A percentile compares a stretch with the other conserved stretches of the same genome.
Conservation (phyloP, 2,113 vertebrate genomes). For the Nyctereutes procyonoides region DNA sequence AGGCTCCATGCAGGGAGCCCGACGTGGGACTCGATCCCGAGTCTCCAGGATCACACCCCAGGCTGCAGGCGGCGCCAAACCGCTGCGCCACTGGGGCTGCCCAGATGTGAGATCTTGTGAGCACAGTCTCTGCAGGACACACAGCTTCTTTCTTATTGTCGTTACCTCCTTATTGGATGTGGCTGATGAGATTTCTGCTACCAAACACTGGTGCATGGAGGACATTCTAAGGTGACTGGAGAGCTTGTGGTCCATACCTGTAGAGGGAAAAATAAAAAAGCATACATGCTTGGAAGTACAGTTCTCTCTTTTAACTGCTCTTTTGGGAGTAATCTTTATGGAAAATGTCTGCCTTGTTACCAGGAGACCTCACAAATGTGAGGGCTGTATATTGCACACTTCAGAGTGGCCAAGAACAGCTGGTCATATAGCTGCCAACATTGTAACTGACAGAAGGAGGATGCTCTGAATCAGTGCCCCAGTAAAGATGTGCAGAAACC, state of each 20-base stretch:
- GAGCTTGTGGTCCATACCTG: not conserved
- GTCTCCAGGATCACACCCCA: no score
- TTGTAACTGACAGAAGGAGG: not conserved
- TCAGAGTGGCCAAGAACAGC: not conserved
- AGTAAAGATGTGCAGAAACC: not conserved
- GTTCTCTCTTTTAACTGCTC: not conserved
- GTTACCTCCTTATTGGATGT: not conserved
- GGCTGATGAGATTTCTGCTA: not conserved
- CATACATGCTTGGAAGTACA: not conserved
- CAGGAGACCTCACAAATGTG: not conserved
- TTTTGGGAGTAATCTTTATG: not conserved
- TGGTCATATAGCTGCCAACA: not conserved
- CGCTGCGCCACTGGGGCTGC: no score
- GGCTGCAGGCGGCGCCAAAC: no score
- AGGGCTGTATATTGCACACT: not conserved
- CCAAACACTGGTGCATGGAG: not conserved
- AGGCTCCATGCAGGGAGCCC: no score
- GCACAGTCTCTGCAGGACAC: not conserved
- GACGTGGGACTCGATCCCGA: no score
- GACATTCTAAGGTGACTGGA: not conserved
- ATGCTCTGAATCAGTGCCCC: not conserved
- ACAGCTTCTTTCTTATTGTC: not conserved
- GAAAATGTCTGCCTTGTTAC: slow-evolving; percentile 22
- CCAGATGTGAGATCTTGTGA: not conserved
- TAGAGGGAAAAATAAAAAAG: not conserved